phyloP scores from a whole-genome alignment of 2,113 vertebrate genomes.

The Ellobius talpinus region DNA sequence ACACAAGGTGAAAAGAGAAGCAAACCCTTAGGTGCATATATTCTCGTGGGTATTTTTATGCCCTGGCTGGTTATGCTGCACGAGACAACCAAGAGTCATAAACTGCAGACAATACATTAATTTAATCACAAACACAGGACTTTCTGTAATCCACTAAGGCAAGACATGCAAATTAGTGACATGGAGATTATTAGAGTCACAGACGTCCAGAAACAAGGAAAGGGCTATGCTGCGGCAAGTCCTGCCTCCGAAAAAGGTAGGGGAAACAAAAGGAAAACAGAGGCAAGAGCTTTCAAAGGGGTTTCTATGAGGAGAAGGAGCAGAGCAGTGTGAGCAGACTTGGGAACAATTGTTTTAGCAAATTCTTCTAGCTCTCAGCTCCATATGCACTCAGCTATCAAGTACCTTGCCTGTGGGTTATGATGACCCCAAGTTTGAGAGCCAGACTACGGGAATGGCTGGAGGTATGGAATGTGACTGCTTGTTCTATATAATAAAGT shows the following conservation, averaged over 20 bases:
- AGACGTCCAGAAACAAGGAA: background rate
- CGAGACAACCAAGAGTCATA: background rate
- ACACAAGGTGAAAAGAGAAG: background rate
- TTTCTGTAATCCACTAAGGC: background rate
- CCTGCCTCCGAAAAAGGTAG: too few species aligned
- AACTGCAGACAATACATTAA: background rate
- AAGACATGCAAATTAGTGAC: background rate
- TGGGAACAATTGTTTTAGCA: background rate
- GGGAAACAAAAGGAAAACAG: background rate
- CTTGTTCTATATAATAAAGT: background rate
- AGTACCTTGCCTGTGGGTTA: background rate
- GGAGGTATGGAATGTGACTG: background rate
- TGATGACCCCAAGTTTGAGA: background rate
- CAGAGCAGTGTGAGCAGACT: too few species aligned
- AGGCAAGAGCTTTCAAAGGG: background rate
- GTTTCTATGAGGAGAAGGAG: background rate
- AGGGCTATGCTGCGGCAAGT: too few species aligned
- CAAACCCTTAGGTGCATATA: background rate
- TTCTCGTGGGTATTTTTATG: background rate
- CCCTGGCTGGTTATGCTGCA: background rate
- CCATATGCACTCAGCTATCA: background rate
- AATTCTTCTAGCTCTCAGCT: background rate
- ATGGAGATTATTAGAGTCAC: background rate
- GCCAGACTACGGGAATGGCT: background rate
- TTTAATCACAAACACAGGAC: background rate